These are phyloP conservation scores for Galbula dea DNA, from an alignment of 2,113 vertebrate species.

Conservation along the genomic window DNA sequence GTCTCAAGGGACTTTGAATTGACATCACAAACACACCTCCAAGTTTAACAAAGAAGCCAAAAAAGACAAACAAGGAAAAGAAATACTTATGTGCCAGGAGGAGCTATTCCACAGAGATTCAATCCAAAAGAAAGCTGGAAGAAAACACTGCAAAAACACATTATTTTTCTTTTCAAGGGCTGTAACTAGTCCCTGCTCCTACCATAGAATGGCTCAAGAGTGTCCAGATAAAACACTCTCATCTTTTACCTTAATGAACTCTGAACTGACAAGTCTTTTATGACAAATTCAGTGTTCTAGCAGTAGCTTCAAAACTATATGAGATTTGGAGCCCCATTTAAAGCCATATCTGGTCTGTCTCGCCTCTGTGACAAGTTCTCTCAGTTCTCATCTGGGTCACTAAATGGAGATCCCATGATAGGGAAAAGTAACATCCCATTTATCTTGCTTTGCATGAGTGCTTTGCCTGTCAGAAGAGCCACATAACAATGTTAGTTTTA, in stretches of 20 bases:
- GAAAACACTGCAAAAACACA: constrained; percentile 41
- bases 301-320: constrained; percentile 61
- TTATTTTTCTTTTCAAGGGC: constrained; percentile 1
- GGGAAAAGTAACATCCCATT: constrained; percentile 72
- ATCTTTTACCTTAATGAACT: constrained; percentile 78
- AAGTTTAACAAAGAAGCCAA: constrained; percentile 65
- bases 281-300: constrained; percentile 71
- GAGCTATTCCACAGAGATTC: constrained; percentile 35
- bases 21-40: constrained; percentile 70
- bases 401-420: constrained; percentile 75
- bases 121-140: constrained; percentile 31
- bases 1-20: constrained; percentile 63
- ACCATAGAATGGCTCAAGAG: constrained; percentile 15
- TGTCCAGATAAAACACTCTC: constrained; percentile 65
- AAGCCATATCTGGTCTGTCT: constrained; percentile 61
- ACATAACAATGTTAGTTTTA: constrained; percentile 69
- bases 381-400: constrained; percentile 73
- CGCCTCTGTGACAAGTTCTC: constrained; percentile 64
- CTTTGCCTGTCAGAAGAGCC: constrained; percentile 59
- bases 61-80: constrained; percentile 43
- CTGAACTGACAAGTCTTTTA: constrained; percentile 73
- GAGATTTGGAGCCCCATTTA: constrained; percentile 68
- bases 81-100: constrained; percentile 39
- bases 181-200: constrained; percentile 3
- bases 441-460: constrained; percentile 75